These are phyloP conservation scores for Diachasmimorpha longicaudata DNA, from an alignment of 1,140 invertebrate species.

Conservation along the genomic window DNA sequence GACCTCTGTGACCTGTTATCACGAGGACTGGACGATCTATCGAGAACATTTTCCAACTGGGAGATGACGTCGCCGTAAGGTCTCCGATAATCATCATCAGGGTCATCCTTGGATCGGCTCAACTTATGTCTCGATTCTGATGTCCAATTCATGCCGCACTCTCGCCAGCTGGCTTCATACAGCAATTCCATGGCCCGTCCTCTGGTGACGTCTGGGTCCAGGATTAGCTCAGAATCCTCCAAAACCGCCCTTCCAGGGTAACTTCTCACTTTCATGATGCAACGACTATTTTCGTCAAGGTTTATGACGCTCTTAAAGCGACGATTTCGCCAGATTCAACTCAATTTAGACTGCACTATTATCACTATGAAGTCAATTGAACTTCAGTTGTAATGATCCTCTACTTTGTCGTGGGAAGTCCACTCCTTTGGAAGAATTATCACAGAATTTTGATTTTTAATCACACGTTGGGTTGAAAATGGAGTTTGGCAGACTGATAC, in stretches of 20 bases:
- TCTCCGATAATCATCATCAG: conserved; percentile 35
- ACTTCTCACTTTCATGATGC: conserved; percentile 79
- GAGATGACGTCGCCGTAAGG: conserved; percentile 45
- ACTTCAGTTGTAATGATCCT: background rate
- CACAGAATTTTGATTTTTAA: background rate
- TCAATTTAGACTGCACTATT: no score
- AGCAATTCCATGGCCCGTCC: conserved; percentile 73
- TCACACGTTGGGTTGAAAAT: background rate
- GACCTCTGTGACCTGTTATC: conserved; percentile 47
- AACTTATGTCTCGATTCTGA: conserved; percentile 29
- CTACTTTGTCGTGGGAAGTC: background rate
- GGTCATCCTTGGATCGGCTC: conserved; percentile 5
- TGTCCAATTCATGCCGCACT: conserved; percentile 57
- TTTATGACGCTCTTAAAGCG: background rate
- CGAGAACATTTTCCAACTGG: conserved; percentile 53
- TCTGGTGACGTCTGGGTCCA: conserved; percentile 70
- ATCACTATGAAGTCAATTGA: no score
- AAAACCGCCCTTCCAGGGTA: conserved; percentile 79
- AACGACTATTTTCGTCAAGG: conserved; percentile 10
- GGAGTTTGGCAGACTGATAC: no score
- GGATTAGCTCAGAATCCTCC: conserved; percentile 63
- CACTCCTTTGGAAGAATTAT: background rate
- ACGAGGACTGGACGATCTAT: conserved; percentile 45
- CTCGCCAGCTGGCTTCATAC: conserved; percentile 84
- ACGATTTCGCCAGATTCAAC: background rate